phyloP scores from a whole-genome alignment of 2,113 vertebrate genomes.

The Myrmophylax atrothorax region DNA sequence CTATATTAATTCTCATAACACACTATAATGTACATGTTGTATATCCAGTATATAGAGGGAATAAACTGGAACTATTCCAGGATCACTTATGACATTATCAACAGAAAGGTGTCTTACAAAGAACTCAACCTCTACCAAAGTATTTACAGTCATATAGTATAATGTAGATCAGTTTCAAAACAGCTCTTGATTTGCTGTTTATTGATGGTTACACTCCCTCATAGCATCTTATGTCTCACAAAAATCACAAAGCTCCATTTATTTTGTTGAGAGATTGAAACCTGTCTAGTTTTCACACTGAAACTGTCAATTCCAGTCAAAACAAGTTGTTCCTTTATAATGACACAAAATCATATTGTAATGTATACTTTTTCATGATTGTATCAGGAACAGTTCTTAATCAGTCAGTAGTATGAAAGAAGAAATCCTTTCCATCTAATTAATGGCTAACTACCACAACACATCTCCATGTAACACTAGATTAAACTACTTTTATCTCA shows the following conservation, averaged over 20 bases:
- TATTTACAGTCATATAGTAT: not conserved
- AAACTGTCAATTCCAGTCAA: not conserved
- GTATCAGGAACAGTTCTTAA: not conserved
- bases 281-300: not conserved
- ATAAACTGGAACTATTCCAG: not conserved
- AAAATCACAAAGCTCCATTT: not conserved
- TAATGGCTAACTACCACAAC: not conserved
- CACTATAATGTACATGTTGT: not conserved
- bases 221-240: accelerated
- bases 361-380: not conserved
- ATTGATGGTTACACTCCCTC: not conserved
- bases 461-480: not conserved
- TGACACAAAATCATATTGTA: not conserved
- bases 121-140: accelerated
- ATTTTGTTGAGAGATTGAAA: not conserved
- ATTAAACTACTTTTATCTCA: not conserved
- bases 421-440: not conserved
- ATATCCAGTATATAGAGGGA: not conserved
- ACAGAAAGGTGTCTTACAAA: not conserved
- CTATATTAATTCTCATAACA: not conserved
- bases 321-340: not conserved
- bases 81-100: not conserved
- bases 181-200: accelerated
- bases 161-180: not conserved
- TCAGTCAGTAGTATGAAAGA: not conserved